Evolutionary conservation across 2,888 invertebrate genomes (phyloP), one percentile per base, ranked within the genome.

Genomic region (Neocrepidodera transversa): DNA sequence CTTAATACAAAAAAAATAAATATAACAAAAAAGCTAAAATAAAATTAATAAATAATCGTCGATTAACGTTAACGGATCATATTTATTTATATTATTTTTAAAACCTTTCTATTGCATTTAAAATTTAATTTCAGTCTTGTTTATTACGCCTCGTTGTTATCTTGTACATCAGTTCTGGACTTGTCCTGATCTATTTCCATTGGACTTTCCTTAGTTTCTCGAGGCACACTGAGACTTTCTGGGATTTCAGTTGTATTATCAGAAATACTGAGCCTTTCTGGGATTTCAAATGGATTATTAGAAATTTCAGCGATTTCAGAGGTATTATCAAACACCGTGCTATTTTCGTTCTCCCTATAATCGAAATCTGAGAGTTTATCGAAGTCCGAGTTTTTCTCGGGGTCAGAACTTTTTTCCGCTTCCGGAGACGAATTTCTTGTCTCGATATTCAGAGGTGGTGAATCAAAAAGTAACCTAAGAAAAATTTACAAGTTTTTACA

Each of bases 361-460:
- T 68, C 70, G n/a, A 51, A 59, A 36, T 69, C 68, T 10, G 71
- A 69, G 23, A 69, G 58, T 55, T 65, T 69, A 55, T 72, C 72
- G 42, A 69, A 66, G 50, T 69, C 70, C 13, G 67, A 64, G 11
- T 58, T 59, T 58, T 58, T 66, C 17, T 65, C 68, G n/a, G 55
- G 64, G 60, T 74, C 72, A 6, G 72, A 67, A 11, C 28, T 30
- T 13, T 35, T 49, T 11, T 38, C 49, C 11, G 32, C 2, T 35
- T 49, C 49, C 5, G 49, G 16, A 63, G 61, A 35, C 63, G 65
- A 40, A 50, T 65, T 51, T 52, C 26, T 16, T 7, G 17, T 35
- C 2, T 30, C 30, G 11, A 5, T 18, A 6, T 7, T 26, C 1
- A 13, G 6, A 18, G 10, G n/a, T n/a, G n/a, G 20, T 18, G 7